phyloP scores from a whole-genome alignment of 2,888 invertebrate genomes.

The Ectobius pallidus region DNA sequence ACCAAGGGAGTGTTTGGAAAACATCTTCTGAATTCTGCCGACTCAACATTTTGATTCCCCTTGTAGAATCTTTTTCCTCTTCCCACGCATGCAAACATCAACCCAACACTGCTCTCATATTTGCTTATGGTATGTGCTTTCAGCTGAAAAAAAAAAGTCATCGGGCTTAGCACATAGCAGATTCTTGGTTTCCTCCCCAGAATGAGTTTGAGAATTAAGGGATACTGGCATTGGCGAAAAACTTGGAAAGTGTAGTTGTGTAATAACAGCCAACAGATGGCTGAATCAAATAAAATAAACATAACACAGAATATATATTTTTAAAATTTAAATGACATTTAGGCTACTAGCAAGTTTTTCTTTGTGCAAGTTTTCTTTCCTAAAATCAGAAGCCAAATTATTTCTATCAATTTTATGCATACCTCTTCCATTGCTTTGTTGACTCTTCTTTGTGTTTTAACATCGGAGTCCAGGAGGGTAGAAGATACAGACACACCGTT shows the following conservation, averaged over 20 bases:
- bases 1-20: slow-evolving; percentile 56
- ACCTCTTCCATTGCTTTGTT: slow-evolving; percentile 11
- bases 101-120: slow-evolving; percentile 48
- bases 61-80: slow-evolving; percentile 50
- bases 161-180: neutral
- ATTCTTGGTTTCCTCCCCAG: no score
- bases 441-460: neutral
- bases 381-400: no score
- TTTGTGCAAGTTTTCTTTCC: no score
- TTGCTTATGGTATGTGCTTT: neutral
- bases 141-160: neutral
- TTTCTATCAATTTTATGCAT: no score
- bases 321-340: no score
- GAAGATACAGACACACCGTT: slow-evolving; percentile 4
- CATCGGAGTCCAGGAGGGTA: neutral
- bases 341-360: no score
- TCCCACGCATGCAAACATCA: slow-evolving; percentile 57
- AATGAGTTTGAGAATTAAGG: no score
- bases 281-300: no score
- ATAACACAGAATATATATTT: no score
- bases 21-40: slow-evolving; percentile 51
- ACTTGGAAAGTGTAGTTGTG: no score
- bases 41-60: slow-evolving; percentile 52
- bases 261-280: no score
- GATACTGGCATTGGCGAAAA: no score